A percentile compares a stretch with the other conserved stretches of the same genome.
phyloP scores from a whole-genome alignment of 2,888 invertebrate genomes.

The Lasioglossum lativentre region DNA sequence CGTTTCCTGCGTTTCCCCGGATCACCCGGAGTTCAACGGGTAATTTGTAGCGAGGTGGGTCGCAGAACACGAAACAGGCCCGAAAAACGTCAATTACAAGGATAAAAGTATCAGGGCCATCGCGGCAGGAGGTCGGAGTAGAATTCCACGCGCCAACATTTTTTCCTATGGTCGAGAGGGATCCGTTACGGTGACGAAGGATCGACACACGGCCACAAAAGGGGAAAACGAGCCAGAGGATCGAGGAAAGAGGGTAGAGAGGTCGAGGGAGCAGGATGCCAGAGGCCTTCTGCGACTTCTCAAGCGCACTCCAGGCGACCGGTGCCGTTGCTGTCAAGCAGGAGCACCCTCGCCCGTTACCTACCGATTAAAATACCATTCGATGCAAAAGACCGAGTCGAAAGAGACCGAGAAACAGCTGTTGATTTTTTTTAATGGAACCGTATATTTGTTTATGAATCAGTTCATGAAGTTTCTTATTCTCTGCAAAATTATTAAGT shows the following conservation, averaged over 20 bases:
- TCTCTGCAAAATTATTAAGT: too few species aligned
- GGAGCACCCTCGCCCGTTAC: conserved; percentile 50
- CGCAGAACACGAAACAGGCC: background rate
- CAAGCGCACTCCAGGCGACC: conserved; percentile 66
- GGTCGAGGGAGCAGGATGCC: conserved; percentile 14
- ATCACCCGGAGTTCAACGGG: background rate
- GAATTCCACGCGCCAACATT: background rate
- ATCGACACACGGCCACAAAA: conserved; percentile 27
- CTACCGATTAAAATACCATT: conserved; percentile 52
- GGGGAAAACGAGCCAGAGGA: conserved; percentile 12
- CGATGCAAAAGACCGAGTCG: background rate
- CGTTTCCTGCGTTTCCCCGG: background rate
- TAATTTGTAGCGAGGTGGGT: background rate
- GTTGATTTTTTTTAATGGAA: too few species aligned
- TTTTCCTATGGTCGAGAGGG: conserved; percentile 8
- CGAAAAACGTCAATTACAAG: background rate
- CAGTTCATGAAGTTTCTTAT: too few species aligned
- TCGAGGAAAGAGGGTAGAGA: conserved; percentile 3
- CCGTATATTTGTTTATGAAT: too few species aligned
- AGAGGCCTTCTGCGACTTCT: conserved; percentile 72
- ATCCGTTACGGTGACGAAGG: conserved; percentile 40
- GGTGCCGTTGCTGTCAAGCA: conserved; percentile 49
- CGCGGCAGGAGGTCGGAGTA: conserved; percentile 5
- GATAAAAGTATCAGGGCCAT: background rate
- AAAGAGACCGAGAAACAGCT: background rate